Evolutionary conservation across 2,113 vertebrate species (phyloP).

Genomic region (Hippocampus guttulatus): DNA sequence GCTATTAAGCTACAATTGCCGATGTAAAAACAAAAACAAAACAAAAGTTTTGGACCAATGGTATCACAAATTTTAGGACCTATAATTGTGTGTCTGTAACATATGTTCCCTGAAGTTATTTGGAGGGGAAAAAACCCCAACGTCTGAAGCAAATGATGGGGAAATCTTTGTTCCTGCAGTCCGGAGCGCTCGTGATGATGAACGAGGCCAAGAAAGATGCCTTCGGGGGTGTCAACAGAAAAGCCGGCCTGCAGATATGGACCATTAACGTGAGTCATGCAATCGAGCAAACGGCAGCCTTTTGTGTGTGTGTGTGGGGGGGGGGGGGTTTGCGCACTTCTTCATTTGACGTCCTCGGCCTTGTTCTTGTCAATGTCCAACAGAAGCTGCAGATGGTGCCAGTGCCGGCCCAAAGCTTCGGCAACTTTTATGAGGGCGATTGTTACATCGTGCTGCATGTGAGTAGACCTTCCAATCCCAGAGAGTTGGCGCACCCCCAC

Average conservation of each 20-base stretch:
- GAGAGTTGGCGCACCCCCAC: not conserved
- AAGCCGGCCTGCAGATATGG: constrained; percentile 88
- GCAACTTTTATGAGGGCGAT: constrained; percentile 88
- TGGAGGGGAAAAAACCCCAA: too few relatives aligned
- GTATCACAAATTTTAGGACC: too few relatives aligned
- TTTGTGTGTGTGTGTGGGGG: too few relatives aligned
- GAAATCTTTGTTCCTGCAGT: constrained; percentile 18
- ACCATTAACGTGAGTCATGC: constrained; percentile 81
- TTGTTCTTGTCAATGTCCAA: constrained; percentile 11
- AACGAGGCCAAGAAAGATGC: constrained; percentile 41
- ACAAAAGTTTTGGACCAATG: too few relatives aligned
- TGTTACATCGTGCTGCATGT: constrained; percentile 83
- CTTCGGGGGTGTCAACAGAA: constrained; percentile 66
- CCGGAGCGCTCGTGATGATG: constrained; percentile 71
- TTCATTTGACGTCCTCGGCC: not conserved
- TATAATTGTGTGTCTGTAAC: too few relatives aligned
- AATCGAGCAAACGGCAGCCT: not conserved
- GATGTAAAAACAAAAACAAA: too few relatives aligned
- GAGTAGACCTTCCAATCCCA: constrained; percentile 52
- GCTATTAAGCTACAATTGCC: too few relatives aligned
- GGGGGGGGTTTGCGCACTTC: too few relatives aligned
- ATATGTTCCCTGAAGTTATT: too few relatives aligned
- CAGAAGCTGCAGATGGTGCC: constrained; percentile 86
- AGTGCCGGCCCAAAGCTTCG: constrained; percentile 75
- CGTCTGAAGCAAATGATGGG: not conserved